These are phyloP conservation scores for Oriolus oriolus DNA, from an alignment of 2,113 vertebrate genomes.

Conservation along the genomic window DNA sequence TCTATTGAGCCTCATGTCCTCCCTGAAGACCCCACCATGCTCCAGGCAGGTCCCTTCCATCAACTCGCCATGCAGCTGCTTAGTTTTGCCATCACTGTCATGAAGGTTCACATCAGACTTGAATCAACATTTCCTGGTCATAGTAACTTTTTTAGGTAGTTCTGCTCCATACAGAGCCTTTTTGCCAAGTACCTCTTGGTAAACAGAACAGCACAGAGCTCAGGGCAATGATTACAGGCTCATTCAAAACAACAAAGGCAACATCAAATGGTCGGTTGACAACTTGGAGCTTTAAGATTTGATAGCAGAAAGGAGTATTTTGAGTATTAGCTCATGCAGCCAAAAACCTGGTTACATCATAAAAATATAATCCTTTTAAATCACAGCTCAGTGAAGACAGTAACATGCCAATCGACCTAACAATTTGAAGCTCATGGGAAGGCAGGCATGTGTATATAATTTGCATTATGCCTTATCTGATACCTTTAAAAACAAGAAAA, in stretches of 20 bases:
- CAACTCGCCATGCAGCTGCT: accelerated
- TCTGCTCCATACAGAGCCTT: background rate
- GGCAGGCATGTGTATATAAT: background rate
- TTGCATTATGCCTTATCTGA: background rate
- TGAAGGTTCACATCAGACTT: background rate
- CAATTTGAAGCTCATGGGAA: background rate
- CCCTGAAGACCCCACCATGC: background rate
- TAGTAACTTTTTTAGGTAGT: background rate
- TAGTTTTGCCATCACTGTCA: background rate
- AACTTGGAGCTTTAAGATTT: background rate
- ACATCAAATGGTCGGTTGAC: background rate
- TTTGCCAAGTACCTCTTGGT: background rate
- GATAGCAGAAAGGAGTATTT: background rate
- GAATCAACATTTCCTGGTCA: background rate
- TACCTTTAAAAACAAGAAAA: background rate
- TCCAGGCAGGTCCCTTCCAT: background rate
- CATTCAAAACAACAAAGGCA: background rate
- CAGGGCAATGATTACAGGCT: background rate
- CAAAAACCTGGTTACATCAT: background rate
- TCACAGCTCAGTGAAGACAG: background rate
- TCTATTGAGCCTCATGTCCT: accelerated
- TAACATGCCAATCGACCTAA: background rate
- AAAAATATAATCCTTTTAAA: constrained; percentile 12
- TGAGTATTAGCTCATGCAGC: background rate
- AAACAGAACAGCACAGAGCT: background rate